Evolutionary conservation across 2,888 invertebrate species (phyloP).

Genomic region (Chesias legatella): DNA sequence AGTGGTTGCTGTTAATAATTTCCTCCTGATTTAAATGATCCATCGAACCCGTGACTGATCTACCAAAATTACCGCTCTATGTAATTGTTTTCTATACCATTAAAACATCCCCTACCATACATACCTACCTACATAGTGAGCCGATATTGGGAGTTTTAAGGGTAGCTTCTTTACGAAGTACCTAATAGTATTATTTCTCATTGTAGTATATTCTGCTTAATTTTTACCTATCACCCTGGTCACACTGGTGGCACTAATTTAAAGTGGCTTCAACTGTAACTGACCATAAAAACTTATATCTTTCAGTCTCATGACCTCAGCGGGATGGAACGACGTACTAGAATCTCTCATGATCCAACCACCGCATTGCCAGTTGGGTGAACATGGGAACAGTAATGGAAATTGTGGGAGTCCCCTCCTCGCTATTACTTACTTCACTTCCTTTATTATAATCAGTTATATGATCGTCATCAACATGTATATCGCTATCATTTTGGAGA

Average conservation of each 20-base stretch:
- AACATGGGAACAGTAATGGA: constrained; percentile 88
- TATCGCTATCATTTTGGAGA: constrained; percentile 97
- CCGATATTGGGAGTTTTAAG: background rate
- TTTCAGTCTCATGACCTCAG: constrained; percentile 93
- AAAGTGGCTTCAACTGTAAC: constrained; percentile 11
- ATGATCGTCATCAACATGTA: constrained; percentile 99
- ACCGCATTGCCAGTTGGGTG: constrained; percentile 91
- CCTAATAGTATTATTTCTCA: background rate
- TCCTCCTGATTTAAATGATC: too few relatives aligned
- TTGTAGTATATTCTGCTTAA: too few relatives aligned
- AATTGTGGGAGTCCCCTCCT: constrained; percentile 94
- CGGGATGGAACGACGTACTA: constrained; percentile 97
- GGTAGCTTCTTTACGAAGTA: background rate
- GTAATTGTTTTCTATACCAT: too few relatives aligned
- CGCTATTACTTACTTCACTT: constrained; percentile 95
- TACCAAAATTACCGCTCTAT: too few relatives aligned
- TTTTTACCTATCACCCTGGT: too few relatives aligned
- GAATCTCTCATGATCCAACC: constrained; percentile 95
- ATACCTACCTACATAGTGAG: too few relatives aligned
- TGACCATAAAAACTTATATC: constrained; percentile 17
- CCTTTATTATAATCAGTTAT: constrained; percentile 97
- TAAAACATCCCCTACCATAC: too few relatives aligned
- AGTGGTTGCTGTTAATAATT: too few relatives aligned
- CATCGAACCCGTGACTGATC: too few relatives aligned
- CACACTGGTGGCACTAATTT: constrained; percentile 10